Conservation (phyloP, 92 coral and sea anemone genomes). For the Phymanthus crucifer region DNA sequence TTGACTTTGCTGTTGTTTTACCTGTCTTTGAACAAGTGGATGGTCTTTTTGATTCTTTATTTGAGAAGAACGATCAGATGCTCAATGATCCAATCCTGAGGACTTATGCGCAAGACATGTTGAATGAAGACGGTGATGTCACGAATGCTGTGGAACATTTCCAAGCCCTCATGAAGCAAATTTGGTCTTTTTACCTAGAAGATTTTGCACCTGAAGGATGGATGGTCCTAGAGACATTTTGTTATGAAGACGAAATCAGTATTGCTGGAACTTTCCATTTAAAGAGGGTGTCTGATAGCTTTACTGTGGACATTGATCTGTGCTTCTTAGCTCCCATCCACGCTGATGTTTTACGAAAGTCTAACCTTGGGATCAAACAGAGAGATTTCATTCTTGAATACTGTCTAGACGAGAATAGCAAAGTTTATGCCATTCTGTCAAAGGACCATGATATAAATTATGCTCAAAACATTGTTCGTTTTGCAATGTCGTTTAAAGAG, state of each 20-base stretch:
- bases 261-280: conserved; percentile 44
- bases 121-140: conserved; percentile 19
- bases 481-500: conserved; percentile 46
- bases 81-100: conserved; percentile 28
- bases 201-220: conserved; percentile 47
- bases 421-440: conserved; percentile 26
- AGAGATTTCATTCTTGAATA: conserved; percentile 36
- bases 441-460: conserved; percentile 25
- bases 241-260: conserved; percentile 39
- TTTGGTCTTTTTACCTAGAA: conserved; percentile 41
- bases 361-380: conserved; percentile 5
- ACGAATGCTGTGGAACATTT: conserved; percentile 38
- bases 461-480: conserved; percentile 33
- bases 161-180: conserved; percentile 23
- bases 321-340: conserved; percentile 44
- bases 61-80: conserved; percentile 41
- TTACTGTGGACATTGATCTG: conserved; percentile 28
- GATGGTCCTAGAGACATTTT: conserved; percentile 30
- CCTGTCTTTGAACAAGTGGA: conserved; percentile 39
- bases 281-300: conserved; percentile 32
- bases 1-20: conserved; percentile 45
- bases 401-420: conserved; percentile 29
- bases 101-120: conserved; percentile 29
- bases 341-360: conserved; percentile 19
- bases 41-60: conserved; percentile 34